Percentiles rank a stretch among this genome's conserved stretches.
phyloP scores from a whole-genome alignment of 2,797 vertebrate species.

The Poliocrania exsul region DNA sequence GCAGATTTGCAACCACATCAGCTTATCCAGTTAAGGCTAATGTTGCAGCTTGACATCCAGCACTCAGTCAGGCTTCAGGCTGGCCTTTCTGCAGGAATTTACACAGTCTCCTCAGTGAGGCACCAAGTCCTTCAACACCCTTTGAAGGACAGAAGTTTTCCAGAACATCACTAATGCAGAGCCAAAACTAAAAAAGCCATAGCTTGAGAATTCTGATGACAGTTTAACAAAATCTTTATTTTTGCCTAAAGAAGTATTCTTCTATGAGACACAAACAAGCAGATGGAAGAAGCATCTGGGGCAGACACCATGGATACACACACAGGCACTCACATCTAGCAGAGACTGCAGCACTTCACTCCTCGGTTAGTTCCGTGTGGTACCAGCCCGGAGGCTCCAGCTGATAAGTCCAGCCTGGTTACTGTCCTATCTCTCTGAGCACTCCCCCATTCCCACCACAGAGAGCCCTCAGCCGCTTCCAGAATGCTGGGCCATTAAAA shows the following conservation, averaged over 20 bases:
- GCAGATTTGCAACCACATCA: not conserved
- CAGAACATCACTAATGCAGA: not conserved
- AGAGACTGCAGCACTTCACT: not conserved
- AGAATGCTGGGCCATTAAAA: not conserved
- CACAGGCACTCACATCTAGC: not conserved
- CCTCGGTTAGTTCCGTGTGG: fast-evolving
- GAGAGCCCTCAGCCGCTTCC: not conserved
- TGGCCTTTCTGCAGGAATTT: not conserved
- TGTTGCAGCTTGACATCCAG: not conserved
- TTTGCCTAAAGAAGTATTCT: not conserved
- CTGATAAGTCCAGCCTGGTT: not conserved
- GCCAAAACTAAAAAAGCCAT: not conserved
- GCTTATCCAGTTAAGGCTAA: not conserved
- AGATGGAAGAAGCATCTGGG: not conserved
- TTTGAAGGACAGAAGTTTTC: not conserved
- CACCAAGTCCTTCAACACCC: not conserved
- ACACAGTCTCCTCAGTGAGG: not conserved
- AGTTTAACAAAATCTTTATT: not conserved
- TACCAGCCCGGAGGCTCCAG: not conserved
- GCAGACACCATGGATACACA: not conserved
- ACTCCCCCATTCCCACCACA: not conserved
- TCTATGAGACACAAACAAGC: not conserved
- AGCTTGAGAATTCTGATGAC: not conserved
- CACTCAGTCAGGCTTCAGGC: not conserved
- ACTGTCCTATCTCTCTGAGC: not conserved